phyloP scores from a whole-genome alignment of 2,797 vertebrate genomes.

The Spinibarbus caldwelli region DNA sequence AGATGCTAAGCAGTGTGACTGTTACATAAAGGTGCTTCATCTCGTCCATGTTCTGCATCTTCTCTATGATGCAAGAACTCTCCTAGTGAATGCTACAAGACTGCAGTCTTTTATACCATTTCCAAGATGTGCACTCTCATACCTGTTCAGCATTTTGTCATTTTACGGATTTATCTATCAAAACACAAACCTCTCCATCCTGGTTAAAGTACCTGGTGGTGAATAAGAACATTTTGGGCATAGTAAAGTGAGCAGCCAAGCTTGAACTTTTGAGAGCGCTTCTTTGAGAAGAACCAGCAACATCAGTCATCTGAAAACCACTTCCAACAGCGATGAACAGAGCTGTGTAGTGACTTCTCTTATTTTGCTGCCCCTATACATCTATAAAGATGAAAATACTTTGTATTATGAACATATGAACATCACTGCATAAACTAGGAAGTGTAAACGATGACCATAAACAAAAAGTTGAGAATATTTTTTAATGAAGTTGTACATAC shows the following conservation, averaged over 20 bases:
- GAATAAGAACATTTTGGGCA: constrained; percentile 33
- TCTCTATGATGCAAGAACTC: constrained; percentile 33
- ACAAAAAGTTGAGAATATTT: constrained; percentile 59
- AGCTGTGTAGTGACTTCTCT: not conserved
- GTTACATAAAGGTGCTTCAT: constrained; percentile 26
- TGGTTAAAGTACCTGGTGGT: constrained; percentile 2
- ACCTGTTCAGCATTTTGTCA: constrained; percentile 44
- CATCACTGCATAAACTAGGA: not conserved
- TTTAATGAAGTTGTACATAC: constrained; percentile 88
- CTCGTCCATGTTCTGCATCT: constrained; percentile 40
- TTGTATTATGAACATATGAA: too few species aligned
- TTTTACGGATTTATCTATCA: constrained; percentile 18
- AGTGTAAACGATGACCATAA: not conserved
- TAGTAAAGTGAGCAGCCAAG: constrained; percentile 39
- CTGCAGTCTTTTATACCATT: constrained; percentile 52
- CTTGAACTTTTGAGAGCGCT: constrained; percentile 31
- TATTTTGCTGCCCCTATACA: not conserved
- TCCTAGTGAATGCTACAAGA: not conserved
- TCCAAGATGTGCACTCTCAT: constrained; percentile 61
- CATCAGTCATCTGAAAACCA: constrained; percentile 2
- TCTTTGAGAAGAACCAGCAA: not conserved
- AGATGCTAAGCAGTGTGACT: constrained; percentile 36
- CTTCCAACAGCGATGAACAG: not conserved
- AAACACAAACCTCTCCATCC: constrained; percentile 49
- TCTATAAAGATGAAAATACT: not conserved